Evolutionary conservation across 2,797 vertebrate species (phyloP), one percentile per base, ranked within the genome.

Genomic region (Pseudochirops corinnae): DNA sequence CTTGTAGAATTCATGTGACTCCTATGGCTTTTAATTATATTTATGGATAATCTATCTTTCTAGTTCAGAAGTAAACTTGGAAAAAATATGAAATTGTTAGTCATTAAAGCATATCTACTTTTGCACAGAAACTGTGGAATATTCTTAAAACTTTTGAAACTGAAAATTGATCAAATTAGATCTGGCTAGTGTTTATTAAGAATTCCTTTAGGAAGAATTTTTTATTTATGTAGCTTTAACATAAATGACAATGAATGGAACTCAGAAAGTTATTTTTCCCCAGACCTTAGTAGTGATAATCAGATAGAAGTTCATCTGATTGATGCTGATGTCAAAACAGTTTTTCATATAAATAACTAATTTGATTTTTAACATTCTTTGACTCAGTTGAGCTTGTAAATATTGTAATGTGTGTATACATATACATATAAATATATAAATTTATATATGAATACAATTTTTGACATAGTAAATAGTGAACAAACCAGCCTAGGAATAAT

Each of bases 401-500:
- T 92, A 93, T 31, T 74, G 13, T 94, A 56, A 91, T 93, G 29
- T 28, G 7, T 28, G 7, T 28, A 28, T 57, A 9, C 26, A 9
- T 56, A 56, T 56, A 56, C 3, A 31, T 2, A 29, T 9, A 60
- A 12, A 60, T 14, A 33, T 33, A 62, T 33, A 16, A 3, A 74
- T 67, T 4, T 52, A 39, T 31, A 92, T 95, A 16, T 92, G 18
- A 91, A 96, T 52, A 92, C 5, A 57, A 14, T 93, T 94, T 93
- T 93, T 97, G 74, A 94, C 93, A n/a, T 67, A 91, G 56, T 93
- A 91, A 95, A 92, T 92, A 74, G 93, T 96, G 93, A 97, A 91
- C 50, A 96, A 90, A 94, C 55, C 67, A 93, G 21, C 31, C 93
- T 60, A 91, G 92, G 90, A 94, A 95, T 53, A 94, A 95, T 93